Conservation (phyloP, 2,797 vertebrate species). For the Lepus oiostolus region DNA sequence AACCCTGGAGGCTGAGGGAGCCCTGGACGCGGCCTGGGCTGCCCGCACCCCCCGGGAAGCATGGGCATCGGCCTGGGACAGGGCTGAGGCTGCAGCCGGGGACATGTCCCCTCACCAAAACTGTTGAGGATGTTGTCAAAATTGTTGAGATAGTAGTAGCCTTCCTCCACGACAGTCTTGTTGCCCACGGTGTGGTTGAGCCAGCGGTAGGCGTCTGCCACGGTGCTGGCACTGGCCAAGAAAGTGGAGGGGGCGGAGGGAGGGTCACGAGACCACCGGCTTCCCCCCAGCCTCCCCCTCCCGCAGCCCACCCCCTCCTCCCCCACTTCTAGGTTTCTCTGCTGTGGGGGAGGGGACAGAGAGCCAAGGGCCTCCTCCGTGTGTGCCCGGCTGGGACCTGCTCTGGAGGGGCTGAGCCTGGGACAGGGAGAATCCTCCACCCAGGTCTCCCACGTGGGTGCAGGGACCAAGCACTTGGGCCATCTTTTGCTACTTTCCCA, state of each 20-base stretch:
- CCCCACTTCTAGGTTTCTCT: too few relatives aligned
- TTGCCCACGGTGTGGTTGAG: slow-evolving; percentile 93
- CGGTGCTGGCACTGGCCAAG: slow-evolving; percentile 93
- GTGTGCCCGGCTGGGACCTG: too few relatives aligned
- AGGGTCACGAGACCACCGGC: not conserved
- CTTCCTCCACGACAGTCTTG: slow-evolving; percentile 93
- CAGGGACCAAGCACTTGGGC: too few relatives aligned
- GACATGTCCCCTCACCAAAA: slow-evolving; percentile 91
- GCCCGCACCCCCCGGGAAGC: rapidly evolving
- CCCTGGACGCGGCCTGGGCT: not conserved
- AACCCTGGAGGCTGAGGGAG: rapidly evolving
- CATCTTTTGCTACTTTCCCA: too few relatives aligned
- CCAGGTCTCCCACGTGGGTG: too few relatives aligned
- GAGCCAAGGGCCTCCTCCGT: too few relatives aligned
- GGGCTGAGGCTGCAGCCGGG: not conserved
- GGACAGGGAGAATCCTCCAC: too few relatives aligned
- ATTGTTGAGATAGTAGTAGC: slow-evolving; percentile 99
- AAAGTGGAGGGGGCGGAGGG: not conserved
- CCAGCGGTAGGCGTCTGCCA: slow-evolving; percentile 95
- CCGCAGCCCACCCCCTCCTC: not conserved
- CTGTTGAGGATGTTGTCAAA: slow-evolving; percentile 99
- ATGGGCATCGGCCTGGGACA: rapidly evolving
- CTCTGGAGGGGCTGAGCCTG: too few relatives aligned
- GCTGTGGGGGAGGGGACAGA: not conserved
- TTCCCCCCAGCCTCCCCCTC: not conserved